A percentile compares a stretch with the other conserved stretches of the same genome.
phyloP scores from a whole-genome alignment of 92 coral and sea anemone species.

The Umimayanthus kanabou region DNA sequence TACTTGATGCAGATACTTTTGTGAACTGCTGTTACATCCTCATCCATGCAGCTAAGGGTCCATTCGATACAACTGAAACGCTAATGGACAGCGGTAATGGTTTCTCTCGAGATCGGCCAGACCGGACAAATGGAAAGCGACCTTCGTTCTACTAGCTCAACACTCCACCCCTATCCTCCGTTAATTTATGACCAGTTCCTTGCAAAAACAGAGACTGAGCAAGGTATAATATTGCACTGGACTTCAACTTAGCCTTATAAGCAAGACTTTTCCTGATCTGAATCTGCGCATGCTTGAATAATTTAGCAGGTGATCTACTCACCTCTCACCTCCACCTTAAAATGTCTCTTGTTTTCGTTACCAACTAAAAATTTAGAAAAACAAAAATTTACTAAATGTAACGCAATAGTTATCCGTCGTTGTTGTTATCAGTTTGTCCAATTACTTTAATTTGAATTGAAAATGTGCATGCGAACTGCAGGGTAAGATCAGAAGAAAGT shows the following conservation, averaged over 20 bases:
- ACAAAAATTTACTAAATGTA: not conserved
- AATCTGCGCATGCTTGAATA: slow-evolving; percentile 1
- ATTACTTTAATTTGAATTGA: not conserved
- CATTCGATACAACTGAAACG: too few relatives aligned
- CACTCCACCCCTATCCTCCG: too few relatives aligned
- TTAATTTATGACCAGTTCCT: too few relatives aligned
- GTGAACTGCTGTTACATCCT: too few relatives aligned
- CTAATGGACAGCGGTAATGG: too few relatives aligned
- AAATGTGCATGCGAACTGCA: slow-evolving; percentile 5
- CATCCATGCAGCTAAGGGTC: too few relatives aligned
- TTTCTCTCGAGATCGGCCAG: too few relatives aligned
- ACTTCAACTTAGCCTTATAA: not conserved
- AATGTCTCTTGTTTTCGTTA: slow-evolving; percentile 14
- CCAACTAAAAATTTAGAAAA: not conserved
- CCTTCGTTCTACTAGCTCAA: too few relatives aligned
- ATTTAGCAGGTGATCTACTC: slow-evolving; percentile 4
- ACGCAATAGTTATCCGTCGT: not conserved
- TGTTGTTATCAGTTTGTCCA: not conserved
- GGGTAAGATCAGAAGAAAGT: slow-evolving; percentile 22
- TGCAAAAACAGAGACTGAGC: not conserved
- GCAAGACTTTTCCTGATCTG: slow-evolving; percentile 16
- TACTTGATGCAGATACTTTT: too few relatives aligned
- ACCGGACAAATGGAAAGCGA: too few relatives aligned
- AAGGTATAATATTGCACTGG: not conserved
- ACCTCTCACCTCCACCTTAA: slow-evolving; percentile 15